Conservation (phyloP, 2,797 vertebrate genomes). For the Taenioides sp. region DNA sequence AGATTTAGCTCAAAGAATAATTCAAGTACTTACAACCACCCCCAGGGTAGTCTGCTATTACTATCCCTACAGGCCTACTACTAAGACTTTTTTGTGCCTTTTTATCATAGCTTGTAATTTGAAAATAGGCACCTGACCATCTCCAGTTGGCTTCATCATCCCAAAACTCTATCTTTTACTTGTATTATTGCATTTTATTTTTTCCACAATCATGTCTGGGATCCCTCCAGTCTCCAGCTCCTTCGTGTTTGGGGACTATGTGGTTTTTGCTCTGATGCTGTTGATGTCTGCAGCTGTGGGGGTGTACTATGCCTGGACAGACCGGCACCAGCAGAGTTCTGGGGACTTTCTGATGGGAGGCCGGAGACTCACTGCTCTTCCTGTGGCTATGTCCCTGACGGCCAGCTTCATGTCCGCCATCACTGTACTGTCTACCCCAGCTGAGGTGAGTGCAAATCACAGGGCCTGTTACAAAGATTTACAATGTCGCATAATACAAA, state of each 20-base stretch:
- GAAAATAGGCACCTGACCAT: not conserved
- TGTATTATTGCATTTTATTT: not conserved
- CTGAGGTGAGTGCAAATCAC: conserved; percentile 69
- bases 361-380: conserved; percentile 83
- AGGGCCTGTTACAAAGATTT: not conserved
- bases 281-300: conserved; percentile 85
- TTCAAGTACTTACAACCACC: conserved; percentile 1
- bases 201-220: conserved; percentile 49
- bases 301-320: conserved; percentile 84
- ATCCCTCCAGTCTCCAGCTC: conserved; percentile 20
- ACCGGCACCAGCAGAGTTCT: conserved; percentile 74
- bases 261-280: conserved; percentile 88
- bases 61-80: not conserved
- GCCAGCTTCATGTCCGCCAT: conserved; percentile 98
- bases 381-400: conserved; percentile 88
- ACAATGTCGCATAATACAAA: not conserved
- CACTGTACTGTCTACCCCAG: conserved; percentile 88
- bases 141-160: not conserved
- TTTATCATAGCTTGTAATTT: not conserved
- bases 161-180: not conserved
- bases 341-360: conserved; percentile 88
- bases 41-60: no score
- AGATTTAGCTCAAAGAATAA: conserved; percentile 5
- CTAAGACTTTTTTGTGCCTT: not conserved
- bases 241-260: conserved; percentile 86